Evolutionary conservation across 2,797 vertebrate genomes (phyloP), one percentile per base, ranked within the genome.

Genomic region (Diceros bicornis): DNA sequence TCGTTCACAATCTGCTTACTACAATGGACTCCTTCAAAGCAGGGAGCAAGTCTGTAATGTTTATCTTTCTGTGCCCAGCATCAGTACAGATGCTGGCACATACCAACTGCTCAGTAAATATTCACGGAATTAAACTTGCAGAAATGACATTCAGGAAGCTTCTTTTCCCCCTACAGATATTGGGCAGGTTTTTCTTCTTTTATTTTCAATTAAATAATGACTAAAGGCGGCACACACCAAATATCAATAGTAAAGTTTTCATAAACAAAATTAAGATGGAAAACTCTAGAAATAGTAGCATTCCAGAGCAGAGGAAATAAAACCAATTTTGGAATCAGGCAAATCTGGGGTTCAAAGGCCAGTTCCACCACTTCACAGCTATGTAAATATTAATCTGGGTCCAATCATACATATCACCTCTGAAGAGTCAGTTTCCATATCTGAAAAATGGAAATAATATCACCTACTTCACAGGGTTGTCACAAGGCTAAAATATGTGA

Each of bases 121-220:
- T 11, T 68, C 81, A 37, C 0, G 17, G 52, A 57, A 90, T 17
- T 55, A 25, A 64, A 74, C 52, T 16, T 69, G 20, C 32, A 72
- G 66, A 66, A 25, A 93, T 34, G n/a, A 6, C 52, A 82, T 52
- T 64, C 44, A 13, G 11, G 17, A 89, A n/a, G 6, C 41, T 55
- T 57, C 50, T 68, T 61, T 66, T 34, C 29, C 37, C 27, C n/a
- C 90, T 44, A 25, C 7, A 90, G 34, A 83, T 68, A 95, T 71
- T 37, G 79, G 71, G 44, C 37, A 92, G 16, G 13, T 52, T 82
- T 93, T 82, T 92, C 50, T 78, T 85, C 47, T 85, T 69, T 71
- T 64, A 25, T 81, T 87, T 81, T 91, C 37, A 91, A 96, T 78
- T 74, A 87, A 83, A 92, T 92, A 89, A 94, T 69, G 61, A 94